Conservation (phyloP, 2,888 invertebrate genomes). For the Caradrina kadenii region DNA sequence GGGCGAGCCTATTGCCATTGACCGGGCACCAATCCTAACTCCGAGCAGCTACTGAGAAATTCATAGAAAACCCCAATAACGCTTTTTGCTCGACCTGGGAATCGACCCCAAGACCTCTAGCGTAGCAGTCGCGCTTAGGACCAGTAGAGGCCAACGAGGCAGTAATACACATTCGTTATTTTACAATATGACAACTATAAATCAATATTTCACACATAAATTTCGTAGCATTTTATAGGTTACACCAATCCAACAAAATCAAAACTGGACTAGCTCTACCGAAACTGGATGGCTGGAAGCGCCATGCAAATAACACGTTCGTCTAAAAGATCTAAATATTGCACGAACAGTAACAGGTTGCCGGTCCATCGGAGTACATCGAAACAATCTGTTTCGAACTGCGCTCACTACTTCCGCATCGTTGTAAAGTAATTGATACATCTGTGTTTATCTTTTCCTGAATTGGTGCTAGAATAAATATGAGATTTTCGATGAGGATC, state of each 20-base stretch:
- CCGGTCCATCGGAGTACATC: constrained; percentile 39
- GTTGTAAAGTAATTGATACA: constrained; percentile 38
- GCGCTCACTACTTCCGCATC: constrained; percentile 20
- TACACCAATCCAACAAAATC: constrained; percentile 9
- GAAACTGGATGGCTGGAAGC: constrained; percentile 7
- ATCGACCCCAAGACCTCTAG: too few relatives aligned
- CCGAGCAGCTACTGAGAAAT: too few relatives aligned
- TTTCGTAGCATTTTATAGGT: background rate
- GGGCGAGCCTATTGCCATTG: too few relatives aligned
- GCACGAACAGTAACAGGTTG: constrained; percentile 49
- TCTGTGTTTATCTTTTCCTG: constrained; percentile 25
- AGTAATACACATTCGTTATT: too few relatives aligned
- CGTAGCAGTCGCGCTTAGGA: too few relatives aligned
- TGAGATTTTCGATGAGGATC: background rate
- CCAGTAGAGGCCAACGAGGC: too few relatives aligned
- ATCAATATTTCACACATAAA: background rate
- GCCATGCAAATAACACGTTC: constrained; percentile 22
- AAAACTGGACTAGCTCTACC: too few relatives aligned
- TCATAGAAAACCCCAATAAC: too few relatives aligned
- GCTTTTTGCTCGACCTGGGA: too few relatives aligned
- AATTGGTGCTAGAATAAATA: constrained; percentile 12
- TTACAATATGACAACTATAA: too few relatives aligned
- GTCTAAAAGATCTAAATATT: constrained; percentile 45
- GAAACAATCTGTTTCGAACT: constrained; percentile 44
- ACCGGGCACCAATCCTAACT: too few relatives aligned